Conservation (phyloP, 2,797 vertebrate species). For the Acipenser transmontanus region DNA sequence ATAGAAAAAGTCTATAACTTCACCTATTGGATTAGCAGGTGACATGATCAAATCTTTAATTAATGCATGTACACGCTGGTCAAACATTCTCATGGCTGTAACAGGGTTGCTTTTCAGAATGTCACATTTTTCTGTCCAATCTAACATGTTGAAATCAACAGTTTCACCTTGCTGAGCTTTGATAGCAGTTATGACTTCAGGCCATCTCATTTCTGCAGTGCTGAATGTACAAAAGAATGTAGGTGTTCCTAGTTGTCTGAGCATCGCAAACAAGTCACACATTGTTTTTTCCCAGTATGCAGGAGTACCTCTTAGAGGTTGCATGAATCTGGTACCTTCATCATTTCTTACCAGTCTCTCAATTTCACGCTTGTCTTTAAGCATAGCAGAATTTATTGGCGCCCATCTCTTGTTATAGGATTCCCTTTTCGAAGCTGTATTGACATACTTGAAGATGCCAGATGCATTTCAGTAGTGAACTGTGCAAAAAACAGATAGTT, state of each 20-base stretch:
- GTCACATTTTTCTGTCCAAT: slow-evolving; percentile 12
- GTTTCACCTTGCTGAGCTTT: slow-evolving; percentile 18
- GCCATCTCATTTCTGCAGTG: slow-evolving; percentile 19
- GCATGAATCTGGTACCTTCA: slow-evolving; percentile 29
- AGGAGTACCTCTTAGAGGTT: slow-evolving; percentile 28
- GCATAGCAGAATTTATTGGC: slow-evolving; percentile 17
- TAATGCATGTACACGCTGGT: slow-evolving; percentile 7
- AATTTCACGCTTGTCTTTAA: slow-evolving; percentile 25
- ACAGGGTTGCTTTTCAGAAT: slow-evolving; percentile 6
- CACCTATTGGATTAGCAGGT: slow-evolving; percentile 8
- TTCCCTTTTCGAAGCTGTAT: slow-evolving; percentile 22
- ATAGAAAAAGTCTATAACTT: slow-evolving; percentile 9
- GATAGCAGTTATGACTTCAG: slow-evolving; percentile 6
- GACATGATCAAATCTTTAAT: slow-evolving; percentile 6
- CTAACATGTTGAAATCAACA: slow-evolving; percentile 9
- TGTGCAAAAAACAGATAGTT: slow-evolving; percentile 15
- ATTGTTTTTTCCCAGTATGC: slow-evolving; percentile 26
- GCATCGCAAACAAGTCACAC: slow-evolving; percentile 18
- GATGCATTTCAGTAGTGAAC: slow-evolving; percentile 13
- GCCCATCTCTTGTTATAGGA: slow-evolving; percentile 18
- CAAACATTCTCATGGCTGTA: background rate
- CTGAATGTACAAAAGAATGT: slow-evolving; percentile 22
- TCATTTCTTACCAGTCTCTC: slow-evolving; percentile 21
- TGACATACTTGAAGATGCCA: slow-evolving; percentile 11
- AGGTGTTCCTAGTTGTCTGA: slow-evolving; percentile 13